Evolutionary conservation across 2,888 invertebrate genomes (phyloP).

Genomic region (Hypolimnas misippus): DNA sequence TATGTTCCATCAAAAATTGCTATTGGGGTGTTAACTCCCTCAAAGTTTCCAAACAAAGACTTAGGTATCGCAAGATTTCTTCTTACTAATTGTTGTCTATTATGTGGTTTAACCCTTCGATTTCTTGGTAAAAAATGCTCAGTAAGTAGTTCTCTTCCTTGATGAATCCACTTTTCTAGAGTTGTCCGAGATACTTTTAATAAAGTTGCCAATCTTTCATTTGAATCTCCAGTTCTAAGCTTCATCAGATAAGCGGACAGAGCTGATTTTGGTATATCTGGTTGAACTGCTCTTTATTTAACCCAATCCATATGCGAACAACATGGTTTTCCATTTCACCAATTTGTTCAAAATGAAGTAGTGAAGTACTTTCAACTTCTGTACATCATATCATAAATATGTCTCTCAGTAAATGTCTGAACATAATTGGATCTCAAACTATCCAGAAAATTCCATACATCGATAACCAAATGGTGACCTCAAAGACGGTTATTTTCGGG

Average conservation of each 20-base stretch:
- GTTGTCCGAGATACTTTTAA: conserved; percentile 32
- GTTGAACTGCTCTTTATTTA: conserved; percentile 24
- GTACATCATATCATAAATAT: conserved; percentile 4
- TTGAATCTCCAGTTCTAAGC: conserved; percentile 25
- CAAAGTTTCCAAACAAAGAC: conserved; percentile 6
- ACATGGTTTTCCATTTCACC: conserved; percentile 23
- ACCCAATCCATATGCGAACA: conserved; percentile 21
- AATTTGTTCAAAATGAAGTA: conserved; percentile 24
- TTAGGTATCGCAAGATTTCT: conserved; percentile 1
- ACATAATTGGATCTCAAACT: conserved; percentile 2
- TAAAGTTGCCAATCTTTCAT: conserved; percentile 32
- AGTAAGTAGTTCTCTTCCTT: conserved; percentile 14
- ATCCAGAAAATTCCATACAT: neutral
- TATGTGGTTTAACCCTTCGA: conserved; percentile 20
- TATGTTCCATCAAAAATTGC: neutral
- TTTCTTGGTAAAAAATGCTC: conserved; percentile 21
- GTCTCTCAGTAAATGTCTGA: neutral
- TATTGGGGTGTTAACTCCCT: conserved; percentile 6
- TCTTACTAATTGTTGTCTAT: conserved; percentile 1
- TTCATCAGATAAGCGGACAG: conserved; percentile 29
- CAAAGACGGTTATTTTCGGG: conserved; percentile 28
- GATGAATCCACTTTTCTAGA: conserved; percentile 25
- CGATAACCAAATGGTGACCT: neutral
- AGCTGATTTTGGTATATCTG: conserved; percentile 19
- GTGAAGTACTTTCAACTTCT: conserved; percentile 5